Evolutionary conservation across 2,113 vertebrate genomes (phyloP), one percentile per base, ranked within the genome.

Genomic region (Prolemur simus): DNA sequence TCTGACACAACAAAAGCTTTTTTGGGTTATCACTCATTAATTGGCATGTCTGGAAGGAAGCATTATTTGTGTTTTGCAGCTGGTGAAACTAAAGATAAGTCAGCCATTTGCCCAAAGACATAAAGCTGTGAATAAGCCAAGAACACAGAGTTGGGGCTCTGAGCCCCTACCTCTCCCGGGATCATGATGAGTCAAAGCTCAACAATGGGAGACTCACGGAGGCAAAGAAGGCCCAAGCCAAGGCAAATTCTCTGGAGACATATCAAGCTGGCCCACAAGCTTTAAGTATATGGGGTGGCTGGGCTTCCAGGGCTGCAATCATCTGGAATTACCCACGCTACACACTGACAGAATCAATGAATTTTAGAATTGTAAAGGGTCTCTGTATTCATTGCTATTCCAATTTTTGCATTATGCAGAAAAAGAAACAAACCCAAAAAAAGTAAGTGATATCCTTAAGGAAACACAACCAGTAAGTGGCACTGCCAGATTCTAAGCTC

Each of bases 61-160:
- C 39, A 42, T 71, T 64, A 37, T 89, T 96, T 94, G 71, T n/a
- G 54, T 56, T 96, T 85, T 80, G 37, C 74, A 83, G 78, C 68
- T 83, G 76, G 42, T 71, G 39, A 87, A 97, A 88, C 68, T 85
- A 60, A 76, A 58, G 47, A 1, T 69, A 93, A 78, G 32, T 78
- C 77, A 95, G 88, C 86, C 25, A 89, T 27, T 64, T 64, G 12
- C 27, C 71, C 34, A 80, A 73, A 94, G 42, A 21, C 37, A 17
- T 6, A 81, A 63, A 81, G 49, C 25, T 69, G 42, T 25, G 54
- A 56, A 18, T 21, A 74, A 96, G 89, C 18, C 77, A 80, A 93
- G 74, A 87, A 73, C 15, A 84, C 27, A 89, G 69, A 95, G 42
- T 4, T 81, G 66, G 66, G 49, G 34, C 15, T 81, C 90, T 34